These are phyloP conservation scores for Carassius auratus DNA, from an alignment of 2,113 vertebrate species.

Conservation along the genomic window DNA sequence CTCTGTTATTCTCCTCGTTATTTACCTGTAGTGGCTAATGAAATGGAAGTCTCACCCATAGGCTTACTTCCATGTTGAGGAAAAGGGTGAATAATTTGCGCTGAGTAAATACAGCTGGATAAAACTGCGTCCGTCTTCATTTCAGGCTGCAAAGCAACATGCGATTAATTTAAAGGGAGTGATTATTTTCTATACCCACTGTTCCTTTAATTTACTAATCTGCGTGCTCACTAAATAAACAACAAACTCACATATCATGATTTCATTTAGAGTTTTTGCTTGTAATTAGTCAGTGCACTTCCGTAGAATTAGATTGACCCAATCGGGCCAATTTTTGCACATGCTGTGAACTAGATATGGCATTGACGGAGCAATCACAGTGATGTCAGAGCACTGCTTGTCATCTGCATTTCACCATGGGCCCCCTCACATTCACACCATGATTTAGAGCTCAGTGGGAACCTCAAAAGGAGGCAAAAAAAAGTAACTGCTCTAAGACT, in stretches of 20 bases:
- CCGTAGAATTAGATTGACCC: not conserved
- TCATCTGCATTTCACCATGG: not conserved
- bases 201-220: not conserved
- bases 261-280: not conserved
- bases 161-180: not conserved
- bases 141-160: no score
- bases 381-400: not conserved
- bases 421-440: not conserved
- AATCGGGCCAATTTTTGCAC: not conserved
- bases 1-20: no score
- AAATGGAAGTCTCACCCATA: no score
- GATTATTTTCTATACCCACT: not conserved
- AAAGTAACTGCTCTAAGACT: not conserved
- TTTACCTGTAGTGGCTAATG: no score
- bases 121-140: no score
- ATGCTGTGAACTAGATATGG: not conserved
- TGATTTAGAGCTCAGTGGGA: not conserved
- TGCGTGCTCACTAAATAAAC: not conserved
- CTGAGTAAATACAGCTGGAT: no score
- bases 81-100: no score
- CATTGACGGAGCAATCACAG: slow-evolving; percentile 2
- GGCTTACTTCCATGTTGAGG: no score
- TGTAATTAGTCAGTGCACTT: slow-evolving; percentile 4
- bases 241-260: not conserved
- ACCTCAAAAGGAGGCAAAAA: not conserved